Evolutionary conservation across 2,113 vertebrate species (phyloP), one percentile per base, ranked within the genome.

Genomic region (Misgurnus mizolepis): DNA sequence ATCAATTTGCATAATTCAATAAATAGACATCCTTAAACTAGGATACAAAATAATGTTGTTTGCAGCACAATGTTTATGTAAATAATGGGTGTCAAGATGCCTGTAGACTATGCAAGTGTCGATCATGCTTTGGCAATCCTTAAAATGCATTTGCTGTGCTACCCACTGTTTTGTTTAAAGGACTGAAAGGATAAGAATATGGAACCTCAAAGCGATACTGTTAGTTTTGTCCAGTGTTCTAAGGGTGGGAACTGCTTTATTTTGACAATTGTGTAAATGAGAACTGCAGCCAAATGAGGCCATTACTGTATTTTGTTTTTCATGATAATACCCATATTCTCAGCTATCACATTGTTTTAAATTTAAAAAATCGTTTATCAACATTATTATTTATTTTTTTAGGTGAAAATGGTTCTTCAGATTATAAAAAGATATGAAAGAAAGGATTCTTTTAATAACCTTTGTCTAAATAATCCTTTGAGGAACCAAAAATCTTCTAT

Each of bases 81-180:
- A 91, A 89, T 89, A 86, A 89, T 87, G 76, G 82, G 81, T 83
- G 84, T 86, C 85, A 87, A 53, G 87, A 84, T 87, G 87, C 83
- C 83, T 82, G 27, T 76, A 78, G 84, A 85, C 82, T 69, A 84
- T 88, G 86, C 85, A 87, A 89, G 91, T 89, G 90, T 89, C 85
- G 86, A 91, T 91, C 89, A 89, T 87, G 86, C 91, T 88, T 88
- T 87, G 86, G 82, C 74, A 83, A 76, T 79, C 88, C 88, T 89
- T 79, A 75, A 89, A 92, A 90, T 89, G 84, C 87, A 91, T 90
- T 88, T 86, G 90, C 86, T 87, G 87, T 90, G 89, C 90, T 90
- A 87, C 89, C 89, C 88, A 90, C 89, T 91, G 88, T 87, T 88
- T 91, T 89, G 91, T 88, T 88, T 81, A 83, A 81, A 85, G 43